Evolutionary conservation across 2,113 vertebrate genomes (phyloP), one percentile per base, ranked within the genome.

Genomic region (Muntiacus muntjak): DNA sequence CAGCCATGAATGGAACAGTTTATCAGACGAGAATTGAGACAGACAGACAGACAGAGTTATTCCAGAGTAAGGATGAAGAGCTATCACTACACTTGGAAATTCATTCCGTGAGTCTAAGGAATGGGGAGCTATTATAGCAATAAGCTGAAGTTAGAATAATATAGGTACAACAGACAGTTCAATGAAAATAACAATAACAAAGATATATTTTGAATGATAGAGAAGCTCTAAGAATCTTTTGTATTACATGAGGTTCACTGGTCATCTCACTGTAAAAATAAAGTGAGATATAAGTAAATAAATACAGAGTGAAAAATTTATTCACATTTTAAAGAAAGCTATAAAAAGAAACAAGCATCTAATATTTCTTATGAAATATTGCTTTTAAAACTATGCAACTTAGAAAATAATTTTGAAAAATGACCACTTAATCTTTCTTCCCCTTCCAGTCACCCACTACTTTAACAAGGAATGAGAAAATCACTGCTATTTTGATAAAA

Each of bases 351-450:
- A 23, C 9, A 92, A 78, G 6, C 6, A 76, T 81, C 40, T 28
- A 57, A 57, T 94, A 21, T 79, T 94, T 82, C 13, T 74, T 36
- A 92, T 76, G 45, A 87, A n/a, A n/a, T n/a, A n/a, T n/a, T n/a
- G n/a, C 13, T 55, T 30, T 76, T 55, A 52, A 79, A 57, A 43
- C 3, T 40, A 76, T 55, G 15, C 12, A 95, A n/a, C 16, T 78
- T 92, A 28, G 5, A 89, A 92, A 84, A 87, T 78, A 85, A 79
- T 67, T 88, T 89, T 89, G 33, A 67, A 95, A 94, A 78, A 85
- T 58, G 5, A 92, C 33, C 40, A 30, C 30, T 92, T 36, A 95
- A 78, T 55, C 3, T 67, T 64, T 43, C 23, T 76, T 47, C n/a
- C 54, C 19, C 23, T 67, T 92, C 11, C 28, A 47, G 21, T 57